A percentile compares a stretch with the other conserved stretches of the same genome.
Conservation (phyloP, 2,888 invertebrate species). For the Eilema sororculum region DNA sequence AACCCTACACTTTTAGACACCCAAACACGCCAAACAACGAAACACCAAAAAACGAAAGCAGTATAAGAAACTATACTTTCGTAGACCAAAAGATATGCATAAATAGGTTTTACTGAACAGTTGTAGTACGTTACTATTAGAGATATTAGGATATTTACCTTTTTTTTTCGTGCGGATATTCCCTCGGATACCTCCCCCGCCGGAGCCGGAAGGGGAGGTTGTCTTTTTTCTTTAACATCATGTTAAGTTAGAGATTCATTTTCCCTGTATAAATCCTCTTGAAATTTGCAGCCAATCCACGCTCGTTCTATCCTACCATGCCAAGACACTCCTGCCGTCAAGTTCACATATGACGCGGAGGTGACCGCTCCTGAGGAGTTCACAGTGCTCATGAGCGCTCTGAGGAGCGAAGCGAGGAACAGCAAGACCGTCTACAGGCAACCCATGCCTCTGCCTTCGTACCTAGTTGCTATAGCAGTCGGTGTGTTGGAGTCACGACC, state of each 20-base stretch:
- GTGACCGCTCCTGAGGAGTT: conserved; percentile 91
- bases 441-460: conserved; percentile 94
- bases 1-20: background rate
- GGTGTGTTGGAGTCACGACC: conserved; percentile 92
- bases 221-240: no score
- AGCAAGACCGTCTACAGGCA: conserved; percentile 89
- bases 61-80: no score
- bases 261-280: background rate
- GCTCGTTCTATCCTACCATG: conserved; percentile 96
- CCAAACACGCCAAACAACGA: no score
- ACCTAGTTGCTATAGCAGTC: conserved; percentile 95
- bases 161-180: no score
- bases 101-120: no score
- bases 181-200: no score
- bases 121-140: no score
- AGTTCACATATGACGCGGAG: conserved; percentile 93
- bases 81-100: no score
- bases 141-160: no score
- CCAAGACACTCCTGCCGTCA: conserved; percentile 96
- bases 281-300: conserved; percentile 90
- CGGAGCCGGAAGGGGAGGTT: no score
- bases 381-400: conserved; percentile 96
- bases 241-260: no score
- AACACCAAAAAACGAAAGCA: background rate
- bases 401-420: conserved; percentile 82